These are phyloP conservation scores for Sylvietta virens DNA, from an alignment of 2,113 vertebrate species.

Conservation along the genomic window DNA sequence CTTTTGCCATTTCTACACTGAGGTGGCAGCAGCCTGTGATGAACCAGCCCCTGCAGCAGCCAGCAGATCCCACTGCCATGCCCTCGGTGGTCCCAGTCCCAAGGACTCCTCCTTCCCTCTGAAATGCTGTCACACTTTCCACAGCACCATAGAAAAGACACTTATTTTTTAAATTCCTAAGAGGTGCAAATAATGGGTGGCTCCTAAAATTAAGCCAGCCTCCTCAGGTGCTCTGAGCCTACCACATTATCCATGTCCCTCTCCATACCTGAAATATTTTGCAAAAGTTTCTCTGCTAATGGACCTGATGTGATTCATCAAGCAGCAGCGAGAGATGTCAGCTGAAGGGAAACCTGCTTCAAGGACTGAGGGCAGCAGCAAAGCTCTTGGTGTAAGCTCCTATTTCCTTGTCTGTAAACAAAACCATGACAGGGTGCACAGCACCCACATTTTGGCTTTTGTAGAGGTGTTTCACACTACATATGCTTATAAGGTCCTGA, in stretches of 20 bases:
- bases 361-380: neutral
- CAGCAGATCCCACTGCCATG: neutral
- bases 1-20: neutral
- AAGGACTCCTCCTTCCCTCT: fast-evolving
- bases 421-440: neutral
- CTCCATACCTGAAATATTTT: neutral
- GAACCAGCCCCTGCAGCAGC: neutral
- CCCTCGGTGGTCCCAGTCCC: neutral
- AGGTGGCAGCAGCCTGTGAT: fast-evolving
- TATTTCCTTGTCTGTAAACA: neutral
- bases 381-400: neutral
- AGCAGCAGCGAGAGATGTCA: neutral
- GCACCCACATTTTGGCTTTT: neutral
- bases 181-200: neutral
- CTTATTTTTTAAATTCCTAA: neutral
- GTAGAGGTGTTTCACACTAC: neutral
- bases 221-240: neutral
- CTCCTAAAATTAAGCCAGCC: neutral
- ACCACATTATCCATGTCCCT: neutral
- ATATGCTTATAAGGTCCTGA: neutral
- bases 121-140: neutral
- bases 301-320: neutral
- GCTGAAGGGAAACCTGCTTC: neutral
- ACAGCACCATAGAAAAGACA: neutral
- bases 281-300: neutral